Percentiles rank a stretch among this genome's conserved stretches.
phyloP scores from a whole-genome alignment of 1,140 invertebrate genomes.

The Sinonovacula constricta region DNA sequence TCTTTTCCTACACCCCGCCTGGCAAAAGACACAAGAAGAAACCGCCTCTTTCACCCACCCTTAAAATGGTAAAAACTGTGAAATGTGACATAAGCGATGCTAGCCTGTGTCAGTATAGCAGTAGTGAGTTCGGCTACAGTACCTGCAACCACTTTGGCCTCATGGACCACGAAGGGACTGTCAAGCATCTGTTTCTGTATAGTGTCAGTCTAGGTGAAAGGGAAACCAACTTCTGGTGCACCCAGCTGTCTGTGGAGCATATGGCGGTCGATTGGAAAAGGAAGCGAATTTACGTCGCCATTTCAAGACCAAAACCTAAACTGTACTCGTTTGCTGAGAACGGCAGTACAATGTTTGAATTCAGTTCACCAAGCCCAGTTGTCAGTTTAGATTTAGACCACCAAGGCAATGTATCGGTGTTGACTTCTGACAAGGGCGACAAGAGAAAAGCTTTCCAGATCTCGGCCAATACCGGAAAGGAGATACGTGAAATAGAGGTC shows the following conservation, averaged over 20 bases:
- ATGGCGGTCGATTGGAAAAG: constrained; percentile 35
- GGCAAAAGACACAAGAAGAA: constrained; percentile 24
- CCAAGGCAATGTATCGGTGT: constrained; percentile 17
- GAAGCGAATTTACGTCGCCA: constrained; percentile 34
- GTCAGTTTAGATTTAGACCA: constrained; percentile 21
- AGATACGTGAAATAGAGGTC: constrained; percentile 7
- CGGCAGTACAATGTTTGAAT: constrained; percentile 37
- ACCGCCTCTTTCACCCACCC: constrained; percentile 8
- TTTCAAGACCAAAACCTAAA: constrained; percentile 29
- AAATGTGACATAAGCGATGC: constrained; percentile 43
- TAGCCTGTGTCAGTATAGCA: constrained; percentile 27
- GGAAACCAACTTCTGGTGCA: constrained; percentile 41
- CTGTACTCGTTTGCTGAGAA: constrained; percentile 30
- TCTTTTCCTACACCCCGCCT: constrained; percentile 31
- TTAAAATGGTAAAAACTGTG: constrained; percentile 29
- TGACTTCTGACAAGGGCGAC: neutral
- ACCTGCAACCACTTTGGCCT: constrained; percentile 40
- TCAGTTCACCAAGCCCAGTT: neutral
- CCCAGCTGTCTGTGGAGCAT: constrained; percentile 6
- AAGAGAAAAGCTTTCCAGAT: constrained; percentile 17
- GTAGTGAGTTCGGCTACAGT: constrained; percentile 30
- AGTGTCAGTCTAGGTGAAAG: constrained; percentile 32
- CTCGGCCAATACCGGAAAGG: constrained; percentile 37
- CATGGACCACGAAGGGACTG: constrained; percentile 29
- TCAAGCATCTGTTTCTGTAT: constrained; percentile 40